These are phyloP conservation scores for Drosophila trapezifrons DNA, from an alignment of 1,140 invertebrate species.

Conservation along the genomic window DNA sequence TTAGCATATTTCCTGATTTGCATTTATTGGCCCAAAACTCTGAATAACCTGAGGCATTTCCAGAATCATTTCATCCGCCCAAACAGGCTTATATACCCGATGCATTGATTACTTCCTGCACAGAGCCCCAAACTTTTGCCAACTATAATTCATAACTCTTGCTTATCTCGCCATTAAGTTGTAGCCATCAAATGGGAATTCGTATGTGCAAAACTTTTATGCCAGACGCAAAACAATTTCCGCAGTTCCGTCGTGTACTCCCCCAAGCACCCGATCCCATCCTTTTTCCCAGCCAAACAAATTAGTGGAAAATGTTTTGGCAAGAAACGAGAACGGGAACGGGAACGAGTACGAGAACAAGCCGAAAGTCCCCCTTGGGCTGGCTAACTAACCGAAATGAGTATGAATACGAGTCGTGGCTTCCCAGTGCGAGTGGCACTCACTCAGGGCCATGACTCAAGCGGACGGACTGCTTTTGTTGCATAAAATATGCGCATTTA, in stretches of 20 bases:
- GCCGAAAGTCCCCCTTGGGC: slow-evolving; percentile 25
- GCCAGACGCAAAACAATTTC: slow-evolving; percentile 78
- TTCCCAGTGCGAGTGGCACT: slow-evolving; percentile 47
- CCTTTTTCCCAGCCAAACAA: slow-evolving; percentile 21
- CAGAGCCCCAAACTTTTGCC: slow-evolving; percentile 38
- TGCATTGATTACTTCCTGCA: slow-evolving; percentile 68
- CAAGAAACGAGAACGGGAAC: slow-evolving; percentile 16
- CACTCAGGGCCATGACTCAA: slow-evolving; percentile 29
- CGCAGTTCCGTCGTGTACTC: slow-evolving; percentile 39
- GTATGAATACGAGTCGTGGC: slow-evolving; percentile 39
- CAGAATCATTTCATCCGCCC: slow-evolving; percentile 37
- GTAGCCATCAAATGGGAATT: slow-evolving; percentile 71
- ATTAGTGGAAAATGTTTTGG: slow-evolving; percentile 60
- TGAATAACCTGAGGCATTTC: slow-evolving; percentile 39
- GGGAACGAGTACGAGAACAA: slow-evolving; percentile 1
- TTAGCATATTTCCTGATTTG: slow-evolving; percentile 34
- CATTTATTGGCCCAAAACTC: slow-evolving; percentile 30
- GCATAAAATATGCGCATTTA: slow-evolving; percentile 81
- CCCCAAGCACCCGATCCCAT: neutral
- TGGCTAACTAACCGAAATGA: slow-evolving; percentile 52
- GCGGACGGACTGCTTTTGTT: slow-evolving; percentile 42
- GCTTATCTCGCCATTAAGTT: slow-evolving; percentile 71
- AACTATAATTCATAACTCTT: slow-evolving; percentile 71
- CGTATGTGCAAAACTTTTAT: slow-evolving; percentile 71
- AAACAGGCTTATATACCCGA: slow-evolving; percentile 22